Evolutionary conservation across 2,797 vertebrate species (phyloP).

Genomic region (Melanotaenia nigrans): DNA sequence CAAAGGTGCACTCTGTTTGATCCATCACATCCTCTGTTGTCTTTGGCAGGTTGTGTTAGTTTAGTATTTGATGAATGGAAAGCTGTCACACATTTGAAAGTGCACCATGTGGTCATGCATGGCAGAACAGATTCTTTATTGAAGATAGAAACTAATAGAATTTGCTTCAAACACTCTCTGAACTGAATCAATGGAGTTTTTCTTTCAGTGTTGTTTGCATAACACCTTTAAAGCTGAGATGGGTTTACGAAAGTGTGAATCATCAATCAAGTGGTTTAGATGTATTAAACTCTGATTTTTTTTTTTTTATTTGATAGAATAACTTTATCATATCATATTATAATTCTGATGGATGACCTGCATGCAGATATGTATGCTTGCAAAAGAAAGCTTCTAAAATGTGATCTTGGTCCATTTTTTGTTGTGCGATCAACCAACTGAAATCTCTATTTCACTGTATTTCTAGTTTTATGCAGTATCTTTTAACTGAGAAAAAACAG

Average conservation of each 20-base stretch:
- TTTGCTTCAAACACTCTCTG: not conserved
- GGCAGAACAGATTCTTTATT: not conserved
- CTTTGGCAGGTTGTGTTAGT: slow-evolving; percentile 65
- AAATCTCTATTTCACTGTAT: not conserved
- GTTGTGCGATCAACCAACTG: not conserved
- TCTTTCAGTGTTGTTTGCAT: not conserved
- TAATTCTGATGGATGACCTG: not conserved
- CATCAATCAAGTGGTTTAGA: not conserved
- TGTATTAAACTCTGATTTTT: not conserved
- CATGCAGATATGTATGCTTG: not conserved
- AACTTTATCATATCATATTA: not conserved
- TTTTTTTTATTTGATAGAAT: not conserved
- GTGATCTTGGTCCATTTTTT: not conserved
- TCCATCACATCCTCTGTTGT: slow-evolving; percentile 56
- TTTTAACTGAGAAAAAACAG: not conserved
- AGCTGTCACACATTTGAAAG: slow-evolving; percentile 56
- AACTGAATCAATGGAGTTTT: not conserved
- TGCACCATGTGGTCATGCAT: slow-evolving; percentile 8
- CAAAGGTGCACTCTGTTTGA: not conserved
- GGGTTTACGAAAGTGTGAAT: not conserved
- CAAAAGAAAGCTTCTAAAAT: not conserved
- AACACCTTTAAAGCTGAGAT: not conserved
- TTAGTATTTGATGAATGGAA: slow-evolving; percentile 71
- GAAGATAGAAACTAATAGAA: slow-evolving; percentile 42
- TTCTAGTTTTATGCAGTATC: not conserved